phyloP scores from a whole-genome alignment of 1,140 invertebrate species.

The Panulirus ornatus region DNA sequence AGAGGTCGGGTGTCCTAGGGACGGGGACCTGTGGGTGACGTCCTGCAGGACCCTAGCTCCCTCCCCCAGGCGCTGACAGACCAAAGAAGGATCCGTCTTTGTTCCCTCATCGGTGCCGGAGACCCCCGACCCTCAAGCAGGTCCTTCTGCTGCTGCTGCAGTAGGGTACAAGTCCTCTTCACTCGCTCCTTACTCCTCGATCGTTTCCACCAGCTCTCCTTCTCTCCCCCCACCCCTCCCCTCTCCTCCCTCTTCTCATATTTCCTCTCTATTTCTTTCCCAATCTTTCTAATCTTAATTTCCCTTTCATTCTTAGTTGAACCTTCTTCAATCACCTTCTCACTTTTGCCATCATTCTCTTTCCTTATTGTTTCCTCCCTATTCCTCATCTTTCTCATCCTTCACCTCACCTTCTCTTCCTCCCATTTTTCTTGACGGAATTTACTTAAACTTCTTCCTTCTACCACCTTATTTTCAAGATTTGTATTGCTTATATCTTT shows the following conservation, averaged over 20 bases:
- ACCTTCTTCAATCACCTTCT: not conserved
- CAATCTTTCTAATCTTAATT: not conserved
- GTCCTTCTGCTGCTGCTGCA: not conserved
- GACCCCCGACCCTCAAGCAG: not conserved
- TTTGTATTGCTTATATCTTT: not conserved
- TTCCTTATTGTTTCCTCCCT: not conserved
- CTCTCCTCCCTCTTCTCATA: slow-evolving; percentile 8
- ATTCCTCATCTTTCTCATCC: not conserved
- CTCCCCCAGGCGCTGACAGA: not conserved
- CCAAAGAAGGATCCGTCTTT: slow-evolving; percentile 11
- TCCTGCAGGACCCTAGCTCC: slow-evolving; percentile 34
- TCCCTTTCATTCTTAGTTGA: not conserved
- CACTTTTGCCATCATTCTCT: not conserved
- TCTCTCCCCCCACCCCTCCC: not conserved
- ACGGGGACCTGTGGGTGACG: not conserved
- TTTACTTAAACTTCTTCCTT: not conserved
- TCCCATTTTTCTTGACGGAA: not conserved
- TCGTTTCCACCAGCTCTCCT: not conserved
- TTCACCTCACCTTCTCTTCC: not conserved
- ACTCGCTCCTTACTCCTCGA: not conserved
- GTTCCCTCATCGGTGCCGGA: not conserved
- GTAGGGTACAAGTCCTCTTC: not conserved
- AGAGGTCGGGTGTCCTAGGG: not conserved
- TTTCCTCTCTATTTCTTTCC: slow-evolving; percentile 14
- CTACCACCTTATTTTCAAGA: not conserved